phyloP scores from a whole-genome alignment of 2,797 vertebrate genomes.

The Epinephelus awoara region DNA sequence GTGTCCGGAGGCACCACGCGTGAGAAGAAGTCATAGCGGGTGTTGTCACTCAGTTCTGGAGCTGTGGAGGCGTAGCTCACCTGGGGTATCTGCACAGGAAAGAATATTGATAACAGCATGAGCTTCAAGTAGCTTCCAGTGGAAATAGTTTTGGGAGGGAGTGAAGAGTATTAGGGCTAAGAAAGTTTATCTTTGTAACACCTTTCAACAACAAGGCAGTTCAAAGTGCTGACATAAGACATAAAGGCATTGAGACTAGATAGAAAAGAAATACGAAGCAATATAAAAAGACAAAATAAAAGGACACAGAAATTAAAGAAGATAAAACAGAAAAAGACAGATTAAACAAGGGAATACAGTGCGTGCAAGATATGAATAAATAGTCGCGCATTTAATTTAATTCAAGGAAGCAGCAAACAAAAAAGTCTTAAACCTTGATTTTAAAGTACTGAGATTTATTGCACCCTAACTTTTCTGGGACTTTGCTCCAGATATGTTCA shows the following conservation, averaged over 20 bases:
- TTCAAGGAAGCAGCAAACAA: neutral
- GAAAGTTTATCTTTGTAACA: neutral
- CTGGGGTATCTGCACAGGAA: slow-evolving; percentile 90
- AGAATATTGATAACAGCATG: slow-evolving; percentile 15
- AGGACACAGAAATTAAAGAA: neutral
- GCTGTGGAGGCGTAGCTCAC: slow-evolving; percentile 97
- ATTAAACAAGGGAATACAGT: slow-evolving; percentile 21
- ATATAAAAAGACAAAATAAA: slow-evolving; percentile 12
- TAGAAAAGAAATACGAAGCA: slow-evolving; percentile 2
- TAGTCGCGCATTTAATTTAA: neutral
- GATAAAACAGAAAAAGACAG: neutral
- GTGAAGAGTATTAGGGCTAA: neutral
- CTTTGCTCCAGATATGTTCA: slow-evolving; percentile 1
- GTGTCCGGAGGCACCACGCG: slow-evolving; percentile 96
- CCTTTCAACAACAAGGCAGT: slow-evolving; percentile 17
- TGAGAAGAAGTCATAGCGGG: slow-evolving; percentile 97
- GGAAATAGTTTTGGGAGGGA: neutral
- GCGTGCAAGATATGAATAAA: neutral
- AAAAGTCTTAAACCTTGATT: neutral
- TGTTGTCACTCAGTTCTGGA: slow-evolving; percentile 96
- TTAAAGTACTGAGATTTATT: slow-evolving; percentile 1
- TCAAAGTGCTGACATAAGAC: slow-evolving; percentile 22
- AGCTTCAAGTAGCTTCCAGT: neutral
- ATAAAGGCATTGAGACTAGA: slow-evolving; percentile 1
- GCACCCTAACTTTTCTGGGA: neutral